Evolutionary conservation across 2,113 vertebrate genomes (phyloP), one percentile per base, ranked within the genome.

Genomic region (Pseudopodoces humilis): DNA sequence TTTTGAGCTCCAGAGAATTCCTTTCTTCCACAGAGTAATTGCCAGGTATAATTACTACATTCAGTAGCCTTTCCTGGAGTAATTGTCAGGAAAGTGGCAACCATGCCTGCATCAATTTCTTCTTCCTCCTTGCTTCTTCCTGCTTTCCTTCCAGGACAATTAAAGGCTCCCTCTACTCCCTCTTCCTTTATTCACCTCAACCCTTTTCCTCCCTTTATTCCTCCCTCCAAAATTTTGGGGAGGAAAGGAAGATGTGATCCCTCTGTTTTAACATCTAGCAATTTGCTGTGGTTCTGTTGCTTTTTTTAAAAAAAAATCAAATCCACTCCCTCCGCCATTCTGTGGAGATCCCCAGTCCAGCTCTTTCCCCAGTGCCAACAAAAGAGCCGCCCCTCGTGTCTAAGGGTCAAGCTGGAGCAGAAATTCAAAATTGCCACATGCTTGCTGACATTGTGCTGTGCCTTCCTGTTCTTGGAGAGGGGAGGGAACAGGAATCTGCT

Each of bases 11-110:
- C 78, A 85, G 69, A 94, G 67, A 94, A 58, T 80, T 83, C 70
- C 58, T 83, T 85, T 80, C 70, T 68, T 64, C 63, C 64, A 62
- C 47, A 65, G 70, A 39, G 58, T 58, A 53, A 86, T 63, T 86
- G 86, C 90, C 95, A 94, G 75, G 59, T 94, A 18, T 88, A 96
- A 94, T 97, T 92, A 90, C 71, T 47, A 35, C 59, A 74, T 77
- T 96, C 92, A 96, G 92, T 81, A 97, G 77, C 60, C 53, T 39
- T 94, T 97, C 86, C 94, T 94, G 94, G 43, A 86, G 52, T 94
- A 95, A 91, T 90, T 95, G 60, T 94, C 79, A 90, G 64, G 64
- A 77, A 94, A 94, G 79, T 16, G 21, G 56, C 75, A 95, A 77
- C 79, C 68, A 33, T 77, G 77, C 50, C 30, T 46, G 46, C 79